phyloP scores from a whole-genome alignment of 1,140 invertebrate species.

The Drosophila serrata region DNA sequence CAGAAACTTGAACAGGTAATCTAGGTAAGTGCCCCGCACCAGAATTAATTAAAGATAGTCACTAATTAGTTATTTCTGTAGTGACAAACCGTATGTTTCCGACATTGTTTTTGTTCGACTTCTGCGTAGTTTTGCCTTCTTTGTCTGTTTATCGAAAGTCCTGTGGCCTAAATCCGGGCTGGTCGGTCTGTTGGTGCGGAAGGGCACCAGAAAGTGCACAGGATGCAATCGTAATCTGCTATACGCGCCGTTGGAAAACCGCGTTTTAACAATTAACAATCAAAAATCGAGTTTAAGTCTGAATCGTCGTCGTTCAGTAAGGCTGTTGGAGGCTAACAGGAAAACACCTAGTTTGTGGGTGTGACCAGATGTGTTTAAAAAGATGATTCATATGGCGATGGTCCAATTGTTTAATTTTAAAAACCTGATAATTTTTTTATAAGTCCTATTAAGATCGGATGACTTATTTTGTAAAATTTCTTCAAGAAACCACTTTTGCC shows the following conservation, averaged over 20 bases:
- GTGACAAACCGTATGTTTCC: constrained; percentile 82
- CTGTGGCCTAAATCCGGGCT: background rate
- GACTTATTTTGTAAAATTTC: background rate
- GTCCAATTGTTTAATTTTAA: constrained; percentile 10
- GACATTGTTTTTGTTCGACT: constrained; percentile 72
- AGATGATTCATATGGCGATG: constrained; percentile 10
- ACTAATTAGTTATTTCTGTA: constrained; percentile 27
- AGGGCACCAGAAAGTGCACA: constrained; percentile 16
- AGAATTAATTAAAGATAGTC: constrained; percentile 31
- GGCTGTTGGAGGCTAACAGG: constrained; percentile 6
- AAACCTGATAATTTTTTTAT: background rate
- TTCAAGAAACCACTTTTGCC: background rate
- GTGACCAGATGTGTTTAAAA: constrained; percentile 12
- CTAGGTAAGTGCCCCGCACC: constrained; percentile 81
- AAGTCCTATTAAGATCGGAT: background rate
- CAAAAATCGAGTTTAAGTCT: constrained; percentile 12
- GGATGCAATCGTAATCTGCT: background rate
- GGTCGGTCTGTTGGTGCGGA: constrained; percentile 7
- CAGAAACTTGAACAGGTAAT: constrained; percentile 94
- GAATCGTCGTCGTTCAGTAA: constrained; percentile 5
- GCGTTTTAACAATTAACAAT: constrained; percentile 34
- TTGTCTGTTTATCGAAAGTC: constrained; percentile 14
- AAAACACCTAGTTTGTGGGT: constrained; percentile 13
- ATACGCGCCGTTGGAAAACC: background rate
- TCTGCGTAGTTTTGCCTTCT: constrained; percentile 57